phyloP scores from a whole-genome alignment of 1,140 invertebrate genomes.

The Melitaea cinxia region DNA sequence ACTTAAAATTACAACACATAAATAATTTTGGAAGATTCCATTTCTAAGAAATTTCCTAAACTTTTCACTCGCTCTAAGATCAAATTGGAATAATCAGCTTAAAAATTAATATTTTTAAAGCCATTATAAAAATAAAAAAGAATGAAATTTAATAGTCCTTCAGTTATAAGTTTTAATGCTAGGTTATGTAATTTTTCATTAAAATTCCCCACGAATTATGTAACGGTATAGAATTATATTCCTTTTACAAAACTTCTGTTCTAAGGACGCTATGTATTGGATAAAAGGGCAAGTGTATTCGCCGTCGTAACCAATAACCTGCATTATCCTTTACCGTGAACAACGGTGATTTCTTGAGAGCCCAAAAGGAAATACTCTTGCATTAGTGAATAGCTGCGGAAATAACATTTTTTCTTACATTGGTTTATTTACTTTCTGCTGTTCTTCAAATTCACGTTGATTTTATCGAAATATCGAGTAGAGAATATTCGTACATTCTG shows the following conservation, averaged over 20 bases:
- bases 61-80: too few species aligned
- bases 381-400: constrained; percentile 26
- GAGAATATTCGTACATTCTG: too few species aligned
- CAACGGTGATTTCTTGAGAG: constrained; percentile 28
- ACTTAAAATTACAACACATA: too few species aligned
- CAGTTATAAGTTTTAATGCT: too few species aligned
- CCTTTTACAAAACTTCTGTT: not conserved
- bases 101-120: too few species aligned
- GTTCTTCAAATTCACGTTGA: not conserved
- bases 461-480: not conserved
- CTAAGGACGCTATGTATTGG: constrained; percentile 1
- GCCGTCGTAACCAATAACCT: constrained; percentile 26
- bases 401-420: constrained; percentile 7
- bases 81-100: too few species aligned
- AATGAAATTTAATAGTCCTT: too few species aligned
- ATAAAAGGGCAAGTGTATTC: constrained; percentile 18
- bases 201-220: too few species aligned
- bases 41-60: too few species aligned
- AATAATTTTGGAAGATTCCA: too few species aligned
- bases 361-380: constrained; percentile 21
- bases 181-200: too few species aligned
- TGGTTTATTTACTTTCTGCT: not conserved
- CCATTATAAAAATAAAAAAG: too few species aligned
- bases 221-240: not conserved
- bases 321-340: constrained; percentile 31